phyloP scores from a whole-genome alignment of 2,888 invertebrate genomes.

The Lasioglossum calceatum region DNA sequence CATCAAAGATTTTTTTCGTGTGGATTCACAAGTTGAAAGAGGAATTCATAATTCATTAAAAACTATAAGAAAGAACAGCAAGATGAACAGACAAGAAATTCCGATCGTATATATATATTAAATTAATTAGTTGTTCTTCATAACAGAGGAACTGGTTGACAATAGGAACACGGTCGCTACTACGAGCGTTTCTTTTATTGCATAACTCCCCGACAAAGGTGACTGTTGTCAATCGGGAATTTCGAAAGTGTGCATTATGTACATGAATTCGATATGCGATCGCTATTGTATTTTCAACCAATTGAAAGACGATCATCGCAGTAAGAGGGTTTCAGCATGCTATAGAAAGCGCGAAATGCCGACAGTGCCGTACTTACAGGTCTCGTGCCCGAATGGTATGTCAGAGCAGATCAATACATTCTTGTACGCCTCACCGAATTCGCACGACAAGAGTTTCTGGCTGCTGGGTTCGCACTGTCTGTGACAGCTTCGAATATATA shows the following conservation, averaged over 20 bases:
- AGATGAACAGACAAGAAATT: not conserved
- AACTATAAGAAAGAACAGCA: not conserved
- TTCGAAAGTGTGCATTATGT: conserved; percentile 3
- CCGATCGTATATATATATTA: not conserved
- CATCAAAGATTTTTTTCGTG: not conserved
- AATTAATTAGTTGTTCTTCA: not conserved
- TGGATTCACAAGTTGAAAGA: not conserved
- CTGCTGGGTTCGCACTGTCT: conserved; percentile 69
- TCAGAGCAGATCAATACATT: conserved; percentile 83
- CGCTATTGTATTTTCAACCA: conserved; percentile 42
- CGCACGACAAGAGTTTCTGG: conserved; percentile 75
- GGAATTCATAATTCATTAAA: not conserved
- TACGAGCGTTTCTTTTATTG: not conserved
- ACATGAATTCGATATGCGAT: not conserved
- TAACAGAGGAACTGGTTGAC: not conserved
- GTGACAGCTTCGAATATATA: conserved; percentile 69
- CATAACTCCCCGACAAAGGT: not conserved
- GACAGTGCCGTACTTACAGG: conserved; percentile 79
- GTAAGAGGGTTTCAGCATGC: conserved; percentile 66
- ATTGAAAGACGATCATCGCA: conserved; percentile 44
- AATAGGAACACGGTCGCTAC: not conserved
- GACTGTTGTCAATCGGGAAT: not conserved
- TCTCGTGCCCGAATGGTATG: conserved; percentile 79
- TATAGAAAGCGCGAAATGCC: conserved; percentile 76
- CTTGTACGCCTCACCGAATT: conserved; percentile 81